Evolutionary conservation across 2,888 invertebrate species (phyloP), one percentile per base, ranked within the genome.

Genomic region (Drosophila kanekoi): DNA sequence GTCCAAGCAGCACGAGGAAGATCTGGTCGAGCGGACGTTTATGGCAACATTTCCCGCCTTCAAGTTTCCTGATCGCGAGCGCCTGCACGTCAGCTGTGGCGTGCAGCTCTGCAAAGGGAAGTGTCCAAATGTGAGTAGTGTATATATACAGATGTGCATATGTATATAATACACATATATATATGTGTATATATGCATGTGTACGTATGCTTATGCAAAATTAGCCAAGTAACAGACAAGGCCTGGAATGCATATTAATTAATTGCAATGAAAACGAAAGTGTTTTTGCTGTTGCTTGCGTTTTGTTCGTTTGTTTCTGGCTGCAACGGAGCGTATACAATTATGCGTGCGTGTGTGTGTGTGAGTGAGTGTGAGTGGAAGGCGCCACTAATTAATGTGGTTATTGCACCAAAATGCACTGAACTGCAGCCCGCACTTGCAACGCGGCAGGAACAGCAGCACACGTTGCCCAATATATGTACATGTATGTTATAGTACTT

Each of bases 61-160:
- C 87, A 96, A 96, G 88, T 97, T 97, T 91, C 96, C 96, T 4
- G 96, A 96, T 87, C 93, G 96, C 72, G 96, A 96, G 68, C 94
- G 95, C 69, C 92, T 97, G 41, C 96, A 96, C 91, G 93, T 96
- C 47, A 95, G 95, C n/a, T 97, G 97, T 91, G 94, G 94, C 16
- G 94, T 97, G 44, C 95, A 96, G 79, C 92, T 96, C n/a, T 97
- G 97, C 88, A 94, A 95, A 91, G 95, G 95, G 52, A 93, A 93
- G 71, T 97, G 97, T 88, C 94, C 94, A 0, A 92, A 93, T 85
- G 95, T 96, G 75, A 90, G 90, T 91, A 76, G 44, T 57, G n/a
- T 14, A 43, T 37, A 23, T 13, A 20, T 38, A 54, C 9, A 16
- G 9, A 18, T 8, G 10, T 52, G 5, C 20, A 52, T 13, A 23